A percentile compares a stretch with the other conserved stretches of the same genome.
Evolutionary conservation across 1,140 invertebrate species (phyloP).

Genomic region (Glossosoma conforme): DNA sequence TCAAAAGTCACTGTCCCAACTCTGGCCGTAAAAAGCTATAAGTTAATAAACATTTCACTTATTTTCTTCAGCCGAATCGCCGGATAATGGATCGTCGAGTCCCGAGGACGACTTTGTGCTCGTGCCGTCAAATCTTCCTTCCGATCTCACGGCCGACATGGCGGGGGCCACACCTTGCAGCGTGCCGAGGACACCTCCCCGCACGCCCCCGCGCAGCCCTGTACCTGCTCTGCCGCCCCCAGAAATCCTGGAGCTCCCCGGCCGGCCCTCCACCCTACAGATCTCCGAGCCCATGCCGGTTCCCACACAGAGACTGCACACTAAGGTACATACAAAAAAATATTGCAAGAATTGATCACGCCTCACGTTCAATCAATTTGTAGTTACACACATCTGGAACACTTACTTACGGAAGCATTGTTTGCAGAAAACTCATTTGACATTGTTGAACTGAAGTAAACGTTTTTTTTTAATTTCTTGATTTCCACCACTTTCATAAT

Average conservation of each 20-base stretch:
- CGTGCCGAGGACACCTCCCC: slow-evolving; percentile 33
- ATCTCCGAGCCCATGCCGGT: slow-evolving; percentile 76
- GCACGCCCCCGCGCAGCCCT: slow-evolving; percentile 3
- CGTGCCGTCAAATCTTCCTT: slow-evolving; percentile 68
- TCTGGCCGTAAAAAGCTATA: neutral
- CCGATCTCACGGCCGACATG: slow-evolving; percentile 47
- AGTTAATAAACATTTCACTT: neutral
- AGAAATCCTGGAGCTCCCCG: slow-evolving; percentile 39
- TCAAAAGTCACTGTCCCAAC: too few relatives aligned
- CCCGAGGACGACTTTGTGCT: slow-evolving; percentile 84
- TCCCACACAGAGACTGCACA: slow-evolving; percentile 56
- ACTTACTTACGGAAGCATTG: too few relatives aligned
- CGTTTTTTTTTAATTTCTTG: too few relatives aligned
- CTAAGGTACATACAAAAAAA: slow-evolving; percentile 13
- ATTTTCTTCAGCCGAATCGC: slow-evolving; percentile 38
- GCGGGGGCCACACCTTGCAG: slow-evolving; percentile 39
- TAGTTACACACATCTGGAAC: too few relatives aligned
- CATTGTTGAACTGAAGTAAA: too few relatives aligned
- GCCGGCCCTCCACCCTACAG: slow-evolving; percentile 61
- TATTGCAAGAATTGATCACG: too few relatives aligned
- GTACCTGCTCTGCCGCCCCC: slow-evolving; percentile 5
- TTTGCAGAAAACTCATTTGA: too few relatives aligned
- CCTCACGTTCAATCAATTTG: too few relatives aligned
- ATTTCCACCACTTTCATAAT: too few relatives aligned
- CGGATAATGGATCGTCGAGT: slow-evolving; percentile 49